Conservation (phyloP, 2,888 invertebrate species). For the Candidula unifasciata region DNA sequence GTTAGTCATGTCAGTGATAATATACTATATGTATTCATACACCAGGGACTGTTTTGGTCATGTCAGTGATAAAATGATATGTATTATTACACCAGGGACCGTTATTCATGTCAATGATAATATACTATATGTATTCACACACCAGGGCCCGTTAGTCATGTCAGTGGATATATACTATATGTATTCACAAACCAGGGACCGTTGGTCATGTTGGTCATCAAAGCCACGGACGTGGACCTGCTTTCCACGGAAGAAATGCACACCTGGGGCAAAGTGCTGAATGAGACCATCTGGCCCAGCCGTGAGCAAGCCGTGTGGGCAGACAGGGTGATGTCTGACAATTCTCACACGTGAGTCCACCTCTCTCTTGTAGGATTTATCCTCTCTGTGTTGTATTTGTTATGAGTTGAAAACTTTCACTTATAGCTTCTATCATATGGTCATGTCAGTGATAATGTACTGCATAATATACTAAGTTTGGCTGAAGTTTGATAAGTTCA, state of each 20-base stretch:
- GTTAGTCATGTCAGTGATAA: background rate
- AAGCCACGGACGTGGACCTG: slow-evolving; percentile 22
- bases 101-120: background rate
- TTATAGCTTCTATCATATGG: no score
- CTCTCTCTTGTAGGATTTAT: no score
- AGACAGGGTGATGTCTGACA: background rate
- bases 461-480: no score
- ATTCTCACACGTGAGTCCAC: background rate
- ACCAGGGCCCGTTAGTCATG: background rate
- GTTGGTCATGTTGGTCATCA: slow-evolving; percentile 30
- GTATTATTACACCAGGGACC: no score
- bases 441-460: no score
- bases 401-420: no score
- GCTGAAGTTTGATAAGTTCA: no score
- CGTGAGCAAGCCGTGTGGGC: slow-evolving; percentile 25
- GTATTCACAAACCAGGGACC: background rate
- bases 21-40: background rate
- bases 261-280: background rate
- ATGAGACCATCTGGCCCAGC: background rate
- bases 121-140: background rate
- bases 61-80: slow-evolving; percentile 22
- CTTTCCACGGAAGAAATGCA: slow-evolving; percentile 22
- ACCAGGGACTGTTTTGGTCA: slow-evolving; percentile 6
- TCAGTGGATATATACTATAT: background rate
- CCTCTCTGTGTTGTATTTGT: no score